These are phyloP conservation scores for Uloborus plumipes DNA, from an alignment of 2,888 invertebrate genomes.

Conservation along the genomic window DNA sequence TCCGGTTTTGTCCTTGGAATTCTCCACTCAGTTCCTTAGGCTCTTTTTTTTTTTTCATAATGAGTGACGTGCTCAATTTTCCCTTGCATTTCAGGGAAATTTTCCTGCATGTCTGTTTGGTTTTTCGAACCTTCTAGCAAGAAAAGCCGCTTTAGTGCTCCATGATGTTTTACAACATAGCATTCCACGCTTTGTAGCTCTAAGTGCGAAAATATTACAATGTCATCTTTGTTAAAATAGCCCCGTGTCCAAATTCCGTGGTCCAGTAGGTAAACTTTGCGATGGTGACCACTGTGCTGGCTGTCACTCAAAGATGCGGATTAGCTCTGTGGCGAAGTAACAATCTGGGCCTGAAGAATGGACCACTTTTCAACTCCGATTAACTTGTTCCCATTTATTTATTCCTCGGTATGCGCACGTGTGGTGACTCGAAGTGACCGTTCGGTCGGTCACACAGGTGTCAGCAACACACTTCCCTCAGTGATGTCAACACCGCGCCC, in stretches of 20 bases:
- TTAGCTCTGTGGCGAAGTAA: conserved; percentile 28
- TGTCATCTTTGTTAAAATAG: conserved; percentile 8
- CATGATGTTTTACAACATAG: neutral
- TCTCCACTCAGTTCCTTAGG: too few species aligned
- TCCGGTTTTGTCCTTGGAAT: too few species aligned
- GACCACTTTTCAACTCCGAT: conserved; percentile 61
- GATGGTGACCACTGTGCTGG: conserved; percentile 35
- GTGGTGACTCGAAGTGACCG: conserved; percentile 27
- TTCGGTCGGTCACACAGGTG: conserved; percentile 8
- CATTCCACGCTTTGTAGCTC: conserved; percentile 14
- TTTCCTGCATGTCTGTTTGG: too few species aligned
- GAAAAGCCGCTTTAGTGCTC: too few species aligned
- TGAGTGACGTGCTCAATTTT: too few species aligned
- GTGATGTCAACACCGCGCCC: too few species aligned
- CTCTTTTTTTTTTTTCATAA: too few species aligned
- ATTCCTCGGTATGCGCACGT: conserved; percentile 30
- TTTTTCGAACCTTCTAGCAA: too few species aligned
- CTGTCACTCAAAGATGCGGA: conserved; percentile 55
- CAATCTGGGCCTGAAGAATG: conserved; percentile 35
- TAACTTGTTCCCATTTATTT: conserved; percentile 55
- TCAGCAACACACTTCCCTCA: conserved; percentile 5
- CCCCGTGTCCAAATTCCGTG: conserved; percentile 11
- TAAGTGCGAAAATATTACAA: conserved; percentile 11
- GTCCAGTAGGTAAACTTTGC: conserved; percentile 50
- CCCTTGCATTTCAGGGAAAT: too few species aligned